A percentile compares a stretch with the other conserved stretches of the same genome.
Evolutionary conservation across 2,888 invertebrate genomes (phyloP).

Genomic region (Machimus atricapillus): DNA sequence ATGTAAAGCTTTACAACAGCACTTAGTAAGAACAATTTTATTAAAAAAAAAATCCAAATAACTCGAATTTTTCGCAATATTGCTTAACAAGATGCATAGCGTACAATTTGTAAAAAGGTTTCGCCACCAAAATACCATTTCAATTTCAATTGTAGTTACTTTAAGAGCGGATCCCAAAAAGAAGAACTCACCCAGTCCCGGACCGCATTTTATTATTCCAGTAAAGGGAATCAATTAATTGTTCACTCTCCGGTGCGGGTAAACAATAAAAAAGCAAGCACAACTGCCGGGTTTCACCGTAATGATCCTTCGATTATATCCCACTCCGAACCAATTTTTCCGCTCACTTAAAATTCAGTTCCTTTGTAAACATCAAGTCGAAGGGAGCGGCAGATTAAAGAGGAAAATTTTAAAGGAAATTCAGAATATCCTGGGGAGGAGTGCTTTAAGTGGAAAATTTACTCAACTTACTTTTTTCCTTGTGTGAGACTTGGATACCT

Average conservation of each 20-base stretch:
- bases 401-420: conserved; percentile 1
- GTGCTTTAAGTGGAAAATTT: not conserved
- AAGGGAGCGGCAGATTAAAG: not conserved
- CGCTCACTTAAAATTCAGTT: conserved; percentile 25
- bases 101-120: not conserved
- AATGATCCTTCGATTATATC: conserved; percentile 33
- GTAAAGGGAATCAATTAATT: not conserved
- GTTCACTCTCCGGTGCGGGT: not conserved
- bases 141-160: not conserved
- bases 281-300: conserved; percentile 16
- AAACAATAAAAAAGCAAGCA: not conserved
- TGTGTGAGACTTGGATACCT: not conserved
- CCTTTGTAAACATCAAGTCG: not conserved
- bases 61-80: not conserved
- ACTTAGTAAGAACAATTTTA: not conserved
- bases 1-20: too few relatives aligned
- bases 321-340: conserved; percentile 30
- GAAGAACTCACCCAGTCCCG: not conserved
- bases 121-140: not conserved
- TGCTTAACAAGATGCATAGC: not conserved
- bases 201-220: not conserved
- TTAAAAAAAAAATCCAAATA: not conserved
- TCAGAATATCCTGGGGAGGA: not conserved
- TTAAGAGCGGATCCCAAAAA: not conserved
- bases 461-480: not conserved